Base-by-base conservation (phyloP, 1,140 invertebrate genomes). In the Trachymyrmex septentrionalis region DNA sequence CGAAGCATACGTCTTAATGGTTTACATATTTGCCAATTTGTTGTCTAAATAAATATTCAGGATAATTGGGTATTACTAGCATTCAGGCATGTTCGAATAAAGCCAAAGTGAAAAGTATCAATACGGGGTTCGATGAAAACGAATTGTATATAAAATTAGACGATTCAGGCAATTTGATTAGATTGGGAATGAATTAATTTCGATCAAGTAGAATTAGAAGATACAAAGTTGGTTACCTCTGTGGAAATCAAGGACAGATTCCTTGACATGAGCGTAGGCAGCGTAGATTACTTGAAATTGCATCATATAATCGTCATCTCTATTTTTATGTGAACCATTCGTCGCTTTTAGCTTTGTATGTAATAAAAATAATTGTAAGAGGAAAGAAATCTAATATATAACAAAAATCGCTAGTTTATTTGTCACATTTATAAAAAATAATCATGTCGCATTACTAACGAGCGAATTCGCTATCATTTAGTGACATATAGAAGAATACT, bases 181-280 rank as follows among this genome's bases (percentile, higher is more conserved):
- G 76, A 90, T 90, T 87, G 76, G 81, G 71, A 87, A 90, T 90
- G 88, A 80, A 90, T 90, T 90, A 90, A 90, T 90, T 44, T 82
- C 88, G 81, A 90, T 90, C 80, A 90, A 34, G 30, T 87, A 64
- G 64, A 69, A 85, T 57, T 76, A 63, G 38, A 64, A 75, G 69
- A 50, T 63, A 87, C 86, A 86, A 89, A 89, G 75, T 89, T 90
- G 86, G 61, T 72, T 87, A 85, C 76, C 59, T 90, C 81, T 57
- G 59, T 44, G 30, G 30, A 30, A 44, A 90, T 89, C 88, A 90
- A 90, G 88, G 30, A 6, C 30, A 6, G 4, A 81, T 71, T 59
- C 67, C 44, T 87, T 75, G 27, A 34, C 77, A 87, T 85, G 63
- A 44, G 38, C 9, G 38, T 44, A 38, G 34, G 7, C 7, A 38